These are phyloP conservation scores for Odocoileus hemionus DNA, from an alignment of 2,113 vertebrate species.

Conservation along the genomic window DNA sequence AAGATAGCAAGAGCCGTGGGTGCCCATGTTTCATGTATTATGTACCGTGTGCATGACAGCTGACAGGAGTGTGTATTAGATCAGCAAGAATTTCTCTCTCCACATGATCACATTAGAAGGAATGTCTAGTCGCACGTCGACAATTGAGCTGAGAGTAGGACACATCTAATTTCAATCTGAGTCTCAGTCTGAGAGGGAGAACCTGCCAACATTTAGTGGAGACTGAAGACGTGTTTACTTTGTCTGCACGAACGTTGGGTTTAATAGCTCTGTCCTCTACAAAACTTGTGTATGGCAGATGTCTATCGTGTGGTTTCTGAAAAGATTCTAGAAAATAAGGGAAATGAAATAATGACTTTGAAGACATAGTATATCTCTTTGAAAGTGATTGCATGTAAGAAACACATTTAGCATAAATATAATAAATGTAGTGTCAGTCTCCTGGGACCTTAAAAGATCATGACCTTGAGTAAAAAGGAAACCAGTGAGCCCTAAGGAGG, in stretches of 20 bases:
- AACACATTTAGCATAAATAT: background rate
- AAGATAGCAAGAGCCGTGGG: background rate
- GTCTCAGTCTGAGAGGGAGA: background rate
- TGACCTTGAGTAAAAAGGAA: background rate
- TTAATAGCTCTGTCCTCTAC: background rate
- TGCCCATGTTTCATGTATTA: rapidly evolving
- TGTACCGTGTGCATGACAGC: background rate
- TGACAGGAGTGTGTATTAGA: background rate
- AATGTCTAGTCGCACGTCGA: background rate
- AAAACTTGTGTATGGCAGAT: background rate
- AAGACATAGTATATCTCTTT: background rate
- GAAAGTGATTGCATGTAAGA: background rate
- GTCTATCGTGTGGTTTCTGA: background rate
- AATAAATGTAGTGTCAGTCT: background rate
- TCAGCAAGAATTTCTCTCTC: background rate
- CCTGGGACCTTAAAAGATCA: background rate
- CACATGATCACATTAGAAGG: background rate
- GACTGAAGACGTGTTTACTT: background rate
- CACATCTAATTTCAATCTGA: background rate
- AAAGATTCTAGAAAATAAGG: background rate
- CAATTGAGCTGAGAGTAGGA: background rate
- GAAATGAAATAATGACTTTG: background rate
- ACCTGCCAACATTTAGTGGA: background rate
- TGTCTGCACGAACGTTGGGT: background rate
- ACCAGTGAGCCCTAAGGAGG: background rate